These are phyloP conservation scores for Xerus inauris DNA, from an alignment of 2,113 vertebrate genomes.

Conservation along the genomic window DNA sequence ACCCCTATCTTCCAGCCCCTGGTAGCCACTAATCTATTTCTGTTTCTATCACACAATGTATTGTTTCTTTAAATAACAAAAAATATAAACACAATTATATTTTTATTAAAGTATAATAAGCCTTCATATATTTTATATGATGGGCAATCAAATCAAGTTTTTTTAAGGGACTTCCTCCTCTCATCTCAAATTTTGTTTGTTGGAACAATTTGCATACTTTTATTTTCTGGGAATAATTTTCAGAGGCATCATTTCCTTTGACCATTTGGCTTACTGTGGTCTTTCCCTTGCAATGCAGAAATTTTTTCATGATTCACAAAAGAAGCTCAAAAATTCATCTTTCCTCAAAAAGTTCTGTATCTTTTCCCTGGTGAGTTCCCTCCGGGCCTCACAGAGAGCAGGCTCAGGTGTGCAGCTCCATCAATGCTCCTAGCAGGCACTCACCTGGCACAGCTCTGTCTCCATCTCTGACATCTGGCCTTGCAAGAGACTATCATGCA, in stretches of 20 bases:
- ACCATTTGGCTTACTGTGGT: not conserved
- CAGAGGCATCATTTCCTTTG: not conserved
- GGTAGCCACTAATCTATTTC: too few species aligned
- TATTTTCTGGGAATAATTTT: not conserved
- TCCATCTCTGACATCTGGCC: not conserved
- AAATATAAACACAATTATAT: too few species aligned
- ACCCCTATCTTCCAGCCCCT: too few species aligned
- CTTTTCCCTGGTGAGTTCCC: not conserved
- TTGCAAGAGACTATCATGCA: not conserved
- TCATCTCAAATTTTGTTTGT: not conserved
- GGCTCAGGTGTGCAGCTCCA: not conserved
- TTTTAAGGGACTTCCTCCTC: too few species aligned
- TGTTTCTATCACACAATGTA: too few species aligned
- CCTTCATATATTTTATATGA: too few species aligned
- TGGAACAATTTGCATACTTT: not conserved
- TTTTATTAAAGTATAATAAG: too few species aligned
- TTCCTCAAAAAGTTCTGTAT: not conserved
- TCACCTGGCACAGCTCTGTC: not conserved
- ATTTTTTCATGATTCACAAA: not conserved
- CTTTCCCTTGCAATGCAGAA: not conserved
- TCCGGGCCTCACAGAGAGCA: not conserved
- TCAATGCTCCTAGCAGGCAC: too few species aligned
- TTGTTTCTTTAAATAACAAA: too few species aligned
- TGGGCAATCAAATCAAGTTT: too few species aligned
- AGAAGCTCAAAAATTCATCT: not conserved